Evolutionary conservation across 2,113 vertebrate species (phyloP).

Genomic region (Notothenia coriiceps): DNA sequence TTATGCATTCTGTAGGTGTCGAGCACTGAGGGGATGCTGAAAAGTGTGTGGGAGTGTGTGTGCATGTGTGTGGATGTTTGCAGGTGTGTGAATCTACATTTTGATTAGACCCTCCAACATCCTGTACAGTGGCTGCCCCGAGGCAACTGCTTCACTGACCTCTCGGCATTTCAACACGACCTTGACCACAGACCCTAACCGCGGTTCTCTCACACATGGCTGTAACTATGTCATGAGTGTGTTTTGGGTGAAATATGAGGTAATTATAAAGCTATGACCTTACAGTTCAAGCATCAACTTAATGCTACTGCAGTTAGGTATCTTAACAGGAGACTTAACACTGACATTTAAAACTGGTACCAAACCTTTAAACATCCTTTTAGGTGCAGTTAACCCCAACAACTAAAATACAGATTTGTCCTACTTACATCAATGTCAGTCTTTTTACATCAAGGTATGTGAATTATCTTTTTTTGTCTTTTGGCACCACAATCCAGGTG

Average conservation of each 20-base stretch:
- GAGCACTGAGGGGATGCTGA: conserved; percentile 12
- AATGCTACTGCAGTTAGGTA: background rate
- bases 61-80: conserved; percentile 28
- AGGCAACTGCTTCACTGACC: conserved; percentile 38
- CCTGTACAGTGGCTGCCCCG: conserved; percentile 3
- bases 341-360: background rate
- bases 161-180: conserved; percentile 4
- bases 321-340: background rate
- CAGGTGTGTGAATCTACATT: conserved; percentile 12
- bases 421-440: too few relatives aligned
- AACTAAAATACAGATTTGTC: too few relatives aligned
- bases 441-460: too few relatives aligned
- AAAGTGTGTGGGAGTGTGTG: conserved; percentile 30
- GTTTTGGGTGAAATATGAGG: background rate
- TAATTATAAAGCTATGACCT: background rate
- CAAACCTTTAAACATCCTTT: background rate
- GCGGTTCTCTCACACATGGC: background rate
- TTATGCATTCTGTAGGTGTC: conserved; percentile 58
- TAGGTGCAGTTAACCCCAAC: too few relatives aligned
- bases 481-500: too few relatives aligned
- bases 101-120: background rate
- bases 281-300: background rate
- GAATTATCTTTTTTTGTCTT: too few relatives aligned
- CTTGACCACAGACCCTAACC: conserved; percentile 40
- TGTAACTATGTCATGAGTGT: background rate